Base-by-base conservation (phyloP, 2,888 invertebrate genomes). In the Drosophila mettleri region DNA sequence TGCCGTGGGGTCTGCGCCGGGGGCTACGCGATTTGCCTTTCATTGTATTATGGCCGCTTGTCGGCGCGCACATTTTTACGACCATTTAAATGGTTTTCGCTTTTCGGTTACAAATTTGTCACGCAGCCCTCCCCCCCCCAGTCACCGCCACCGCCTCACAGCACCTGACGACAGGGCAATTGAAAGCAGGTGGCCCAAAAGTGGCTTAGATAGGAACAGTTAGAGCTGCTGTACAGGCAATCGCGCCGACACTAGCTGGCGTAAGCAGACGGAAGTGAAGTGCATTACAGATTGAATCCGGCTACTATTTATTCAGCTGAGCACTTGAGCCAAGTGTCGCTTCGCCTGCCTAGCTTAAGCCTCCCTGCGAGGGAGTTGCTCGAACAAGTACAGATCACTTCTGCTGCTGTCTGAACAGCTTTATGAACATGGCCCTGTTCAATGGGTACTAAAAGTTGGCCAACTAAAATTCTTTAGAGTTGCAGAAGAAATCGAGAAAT, bases 1-100 rank as follows among this genome's bases (percentile, higher is more conserved):
- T 74, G 49, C 60, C 74, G 53, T 48, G 46, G 69, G 74, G 64
- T 24, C 31, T 24, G 27, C 24, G 36, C n/a, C 22, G 27, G 16
- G 6, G n/a, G 39, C 66, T 52, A 54, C 67, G 65, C 75, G 72
- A 64, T 64, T 71, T 66, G 72, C 76, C 73, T 77, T 73, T 74
- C 87, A 86, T 76, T 62, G 63, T 74, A 73, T 83, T 86, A 74
- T 67, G 72, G 77, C 76, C 78, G 75, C 80, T 72, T 83, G 88
- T 84, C 87, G 67, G 59, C 71, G 65, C 74, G 69, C 74, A 73
- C 82, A 81, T 87, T 86, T 89, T 87, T 85, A 86, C 86, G 82
- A 79, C 86, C 75, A 77, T 86, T 89, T 86, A 87, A 86, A 86
- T 89, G 86, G 74, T 71, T 87, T 81, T 77, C 74, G 74, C 80